A percentile compares a stretch with the other conserved stretches of the same genome.
These are phyloP conservation scores for Stegophylla sp. DNA, from an alignment of 2,888 invertebrate species.

Conservation along the genomic window DNA sequence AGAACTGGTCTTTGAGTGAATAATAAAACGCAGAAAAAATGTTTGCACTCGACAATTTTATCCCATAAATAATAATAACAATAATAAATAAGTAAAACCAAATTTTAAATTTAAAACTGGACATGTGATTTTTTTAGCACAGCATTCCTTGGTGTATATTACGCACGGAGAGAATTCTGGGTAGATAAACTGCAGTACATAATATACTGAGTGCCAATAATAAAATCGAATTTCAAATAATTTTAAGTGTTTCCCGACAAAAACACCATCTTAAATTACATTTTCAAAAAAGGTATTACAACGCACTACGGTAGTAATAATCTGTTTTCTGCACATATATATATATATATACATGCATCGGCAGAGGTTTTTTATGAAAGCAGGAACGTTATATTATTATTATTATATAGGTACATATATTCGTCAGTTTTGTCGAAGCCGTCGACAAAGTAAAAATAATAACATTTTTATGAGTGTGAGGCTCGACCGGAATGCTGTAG, in stretches of 20 bases:
- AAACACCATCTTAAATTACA: conserved; percentile 34
- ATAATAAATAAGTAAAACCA: conserved; percentile 26
- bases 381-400: not conserved
- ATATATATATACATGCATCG: not conserved
- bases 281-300: not conserved
- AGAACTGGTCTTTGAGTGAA: conserved; percentile 45
- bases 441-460: conserved; percentile 40
- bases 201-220: not conserved
- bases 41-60: conserved; percentile 10
- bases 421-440: conserved; percentile 6
- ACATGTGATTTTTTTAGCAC: conserved; percentile 37
- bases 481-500: not conserved
- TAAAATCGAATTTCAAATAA: conserved; percentile 50
- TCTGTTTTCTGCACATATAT: not conserved
- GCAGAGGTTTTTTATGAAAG: not conserved
- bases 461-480: conserved; percentile 18
- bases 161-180: not conserved
- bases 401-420: conserved; percentile 18
- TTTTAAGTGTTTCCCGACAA: conserved; percentile 4
- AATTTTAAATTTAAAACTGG: conserved; percentile 47
- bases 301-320: not conserved
- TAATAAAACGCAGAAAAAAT: conserved; percentile 32
- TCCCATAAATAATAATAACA: conserved; percentile 11
- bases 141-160: conserved; percentile 5
- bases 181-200: not conserved